These are phyloP conservation scores for Dunckerocampus dactyliophorus DNA, from an alignment of 2,113 vertebrate species.

Conservation along the genomic window DNA sequence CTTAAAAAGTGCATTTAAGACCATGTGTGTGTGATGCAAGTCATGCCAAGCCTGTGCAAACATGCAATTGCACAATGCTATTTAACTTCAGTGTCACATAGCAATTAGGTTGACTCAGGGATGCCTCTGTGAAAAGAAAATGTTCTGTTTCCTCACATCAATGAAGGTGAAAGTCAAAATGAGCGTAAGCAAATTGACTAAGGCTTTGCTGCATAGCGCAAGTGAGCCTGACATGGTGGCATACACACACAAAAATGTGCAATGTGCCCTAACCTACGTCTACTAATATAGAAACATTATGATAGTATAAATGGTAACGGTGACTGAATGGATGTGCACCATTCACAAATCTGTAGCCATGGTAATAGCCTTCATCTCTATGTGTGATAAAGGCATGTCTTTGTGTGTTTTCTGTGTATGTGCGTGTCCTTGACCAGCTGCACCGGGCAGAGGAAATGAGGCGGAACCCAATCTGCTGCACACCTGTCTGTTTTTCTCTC, in stretches of 20 bases:
- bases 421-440: conserved; percentile 67
- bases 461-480: conserved; percentile 66
- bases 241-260: conserved; percentile 25
- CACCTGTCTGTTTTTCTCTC: conserved; percentile 59
- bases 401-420: conserved; percentile 21
- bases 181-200: not conserved
- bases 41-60: conserved; percentile 51
- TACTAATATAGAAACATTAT: conserved; percentile 25
- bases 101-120: conserved; percentile 16
- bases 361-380: conserved; percentile 22
- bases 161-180: conserved; percentile 3
- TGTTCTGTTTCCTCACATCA: not conserved
- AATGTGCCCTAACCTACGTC: not conserved
- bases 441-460: conserved; percentile 67
- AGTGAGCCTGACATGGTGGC: conserved; percentile 61
- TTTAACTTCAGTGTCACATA: conserved; percentile 45
- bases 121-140: not conserved
- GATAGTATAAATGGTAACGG: not conserved
- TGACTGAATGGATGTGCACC: not conserved
- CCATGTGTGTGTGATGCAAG: conserved; percentile 13
- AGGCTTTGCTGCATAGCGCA: conserved; percentile 6
- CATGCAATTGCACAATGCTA: conserved; percentile 45
- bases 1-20: not conserved
- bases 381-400: conserved; percentile 16
- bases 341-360: conserved; percentile 34